Percentiles rank a stretch among this genome's conserved stretches.
phyloP scores from a whole-genome alignment of 2,797 vertebrate genomes.

The Pangasius larnaudii region DNA sequence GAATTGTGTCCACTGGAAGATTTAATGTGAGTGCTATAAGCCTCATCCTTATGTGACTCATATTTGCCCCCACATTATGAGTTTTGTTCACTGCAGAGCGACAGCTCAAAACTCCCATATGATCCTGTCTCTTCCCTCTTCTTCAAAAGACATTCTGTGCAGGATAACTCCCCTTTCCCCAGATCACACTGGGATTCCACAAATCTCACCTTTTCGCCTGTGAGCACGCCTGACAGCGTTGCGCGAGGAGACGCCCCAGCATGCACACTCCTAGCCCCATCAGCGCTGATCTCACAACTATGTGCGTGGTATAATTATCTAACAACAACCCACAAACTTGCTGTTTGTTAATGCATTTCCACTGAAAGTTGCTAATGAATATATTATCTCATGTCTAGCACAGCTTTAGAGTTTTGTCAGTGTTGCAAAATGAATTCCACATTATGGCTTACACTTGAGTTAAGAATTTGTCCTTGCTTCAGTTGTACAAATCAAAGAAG shows the following conservation, averaged over 20 bases:
- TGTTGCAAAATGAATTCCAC: conserved; percentile 26
- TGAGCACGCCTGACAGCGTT: conserved; percentile 46
- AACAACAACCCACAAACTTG: background rate
- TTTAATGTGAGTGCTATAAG: conserved; percentile 14
- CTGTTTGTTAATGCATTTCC: conserved; percentile 49
- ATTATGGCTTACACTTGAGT: conserved; percentile 14
- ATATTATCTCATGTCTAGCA: background rate
- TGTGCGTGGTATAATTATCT: background rate
- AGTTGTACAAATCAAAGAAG: conserved; percentile 51
- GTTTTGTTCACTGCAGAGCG: background rate
- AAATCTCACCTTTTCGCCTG: conserved; percentile 69
- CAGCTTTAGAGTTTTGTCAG: conserved; percentile 31
- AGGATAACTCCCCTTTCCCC: conserved; percentile 42
- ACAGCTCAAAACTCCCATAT: conserved; percentile 44
- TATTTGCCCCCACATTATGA: conserved; percentile 7
- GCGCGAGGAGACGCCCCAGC: conserved; percentile 37
- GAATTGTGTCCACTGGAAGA: background rate
- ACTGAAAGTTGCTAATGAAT: conserved; percentile 12
- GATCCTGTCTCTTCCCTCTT: conserved; percentile 8
- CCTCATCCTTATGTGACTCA: conserved; percentile 14
- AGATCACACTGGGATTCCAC: conserved; percentile 68
- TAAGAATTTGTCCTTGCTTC: conserved; percentile 30
- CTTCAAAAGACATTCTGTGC: conserved; percentile 59
- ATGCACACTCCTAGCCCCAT: conserved; percentile 40
- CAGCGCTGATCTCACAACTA: conserved; percentile 9